A percentile compares a stretch with the other conserved stretches of the same genome.
Evolutionary conservation across 2,888 invertebrate species (phyloP).

Genomic region (Mallateleia sp.): DNA sequence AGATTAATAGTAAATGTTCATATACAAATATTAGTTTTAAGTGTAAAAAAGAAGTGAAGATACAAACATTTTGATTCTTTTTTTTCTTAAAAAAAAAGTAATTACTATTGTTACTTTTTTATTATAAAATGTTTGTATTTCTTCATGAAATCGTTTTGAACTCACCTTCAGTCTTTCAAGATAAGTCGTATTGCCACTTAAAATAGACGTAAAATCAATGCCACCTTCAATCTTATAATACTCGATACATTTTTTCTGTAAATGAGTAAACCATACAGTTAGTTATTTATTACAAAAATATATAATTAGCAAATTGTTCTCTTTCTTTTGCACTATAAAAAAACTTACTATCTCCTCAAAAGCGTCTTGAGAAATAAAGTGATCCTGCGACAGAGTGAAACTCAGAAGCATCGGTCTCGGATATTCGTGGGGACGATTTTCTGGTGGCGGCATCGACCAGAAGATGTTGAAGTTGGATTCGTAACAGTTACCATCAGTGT

Average conservation of each 20-base stretch:
- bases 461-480: constrained; percentile 96
- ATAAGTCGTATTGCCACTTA: constrained; percentile 93
- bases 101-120: too few relatives aligned
- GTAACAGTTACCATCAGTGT: constrained; percentile 94
- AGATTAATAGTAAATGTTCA: too few relatives aligned
- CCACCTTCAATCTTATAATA: constrained; percentile 94
- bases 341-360: constrained; percentile 94
- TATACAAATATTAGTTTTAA: too few relatives aligned
- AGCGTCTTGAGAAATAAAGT: constrained; percentile 94
- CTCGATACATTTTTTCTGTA: constrained; percentile 94
- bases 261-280: constrained; percentile 7
- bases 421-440: constrained; percentile 97
- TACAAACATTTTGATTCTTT: too few relatives aligned
- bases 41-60: too few relatives aligned
- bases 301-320: neutral
- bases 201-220: constrained; percentile 92
- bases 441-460: constrained; percentile 99
- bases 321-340: too few relatives aligned
- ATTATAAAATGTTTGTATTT: too few relatives aligned
- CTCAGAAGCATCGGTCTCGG: constrained; percentile 97
- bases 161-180: constrained; percentile 95
- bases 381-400: constrained; percentile 95
- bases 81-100: too few relatives aligned
- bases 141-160: too few relatives aligned
- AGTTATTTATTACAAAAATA: constrained; percentile 1